These are phyloP conservation scores for Torymus texanus DNA, from an alignment of 2,888 invertebrate species.

Conservation along the genomic window DNA sequence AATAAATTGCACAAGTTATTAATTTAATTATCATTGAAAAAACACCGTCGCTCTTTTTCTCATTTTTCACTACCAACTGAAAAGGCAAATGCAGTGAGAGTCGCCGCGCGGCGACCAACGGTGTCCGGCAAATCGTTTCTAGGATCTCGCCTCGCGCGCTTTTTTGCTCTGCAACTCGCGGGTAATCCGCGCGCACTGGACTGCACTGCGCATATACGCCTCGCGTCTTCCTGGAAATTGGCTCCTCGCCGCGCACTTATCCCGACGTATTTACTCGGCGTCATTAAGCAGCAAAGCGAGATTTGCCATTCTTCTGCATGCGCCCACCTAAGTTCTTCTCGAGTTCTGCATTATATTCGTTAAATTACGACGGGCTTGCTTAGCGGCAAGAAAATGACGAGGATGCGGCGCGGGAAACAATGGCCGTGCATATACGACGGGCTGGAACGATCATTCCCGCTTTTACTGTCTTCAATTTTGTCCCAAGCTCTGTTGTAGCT, in stretches of 20 bases:
- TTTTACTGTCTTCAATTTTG: slow-evolving; percentile 36
- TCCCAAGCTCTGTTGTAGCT: neutral
- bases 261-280: slow-evolving; percentile 42
- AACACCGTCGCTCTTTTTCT: no score
- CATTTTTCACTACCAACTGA: no score
- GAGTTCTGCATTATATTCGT: slow-evolving; percentile 6
- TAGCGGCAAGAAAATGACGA: neutral
- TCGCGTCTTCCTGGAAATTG: slow-evolving; percentile 27
- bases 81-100: no score
- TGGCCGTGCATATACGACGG: neutral
- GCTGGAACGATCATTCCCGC: slow-evolving; percentile 23
- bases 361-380: slow-evolving; percentile 38
- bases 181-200: slow-evolving; percentile 12
- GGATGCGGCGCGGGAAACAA: slow-evolving; percentile 3
- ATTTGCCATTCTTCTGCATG: no score
- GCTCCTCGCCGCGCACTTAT: slow-evolving; percentile 26
- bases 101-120: slow-evolving; percentile 18
- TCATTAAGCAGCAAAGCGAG: slow-evolving; percentile 28
- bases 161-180: slow-evolving; percentile 17
- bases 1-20: no score
- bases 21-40: no score
- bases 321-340: no score
- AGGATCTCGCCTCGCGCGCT: slow-evolving; percentile 31
- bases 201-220: neutral
- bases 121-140: slow-evolving; percentile 34